Conservation (phyloP, 2,888 invertebrate genomes). For the Muschampia plurimacula region DNA sequence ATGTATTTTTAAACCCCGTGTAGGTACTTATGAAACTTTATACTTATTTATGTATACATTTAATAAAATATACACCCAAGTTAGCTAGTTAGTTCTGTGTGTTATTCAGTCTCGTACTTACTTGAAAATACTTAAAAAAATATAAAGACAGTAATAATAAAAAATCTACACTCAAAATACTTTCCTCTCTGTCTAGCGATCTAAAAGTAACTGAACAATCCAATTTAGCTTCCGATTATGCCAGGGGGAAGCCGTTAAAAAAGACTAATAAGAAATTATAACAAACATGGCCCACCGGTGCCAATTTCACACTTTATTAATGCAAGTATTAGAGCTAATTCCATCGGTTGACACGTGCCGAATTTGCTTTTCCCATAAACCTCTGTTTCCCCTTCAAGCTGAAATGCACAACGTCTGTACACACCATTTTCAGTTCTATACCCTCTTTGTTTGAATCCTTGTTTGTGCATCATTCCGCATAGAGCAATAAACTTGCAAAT, state of each 20-base stretch:
- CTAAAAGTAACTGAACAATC: conserved; percentile 50
- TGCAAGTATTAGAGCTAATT: conserved; percentile 84
- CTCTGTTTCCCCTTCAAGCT: conserved; percentile 58
- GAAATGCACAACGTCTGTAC: conserved; percentile 49
- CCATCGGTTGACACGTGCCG: conserved; percentile 82
- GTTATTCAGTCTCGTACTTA: too few relatives aligned
- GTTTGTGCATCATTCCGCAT: conserved; percentile 12
- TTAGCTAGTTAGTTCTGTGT: too few relatives aligned
- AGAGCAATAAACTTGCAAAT: conserved; percentile 9
- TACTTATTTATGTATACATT: too few relatives aligned
- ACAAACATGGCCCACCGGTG: conserved; percentile 75
- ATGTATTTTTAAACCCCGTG: too few relatives aligned
- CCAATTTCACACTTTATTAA: conserved; percentile 86
- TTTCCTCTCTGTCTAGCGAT: conserved; percentile 8
- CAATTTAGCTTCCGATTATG: conserved; percentile 51
- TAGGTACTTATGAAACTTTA: too few relatives aligned
- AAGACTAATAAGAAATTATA: conserved; percentile 81
- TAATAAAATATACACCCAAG: too few relatives aligned
- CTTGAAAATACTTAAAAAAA: not conserved
- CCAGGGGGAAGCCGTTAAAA: conserved; percentile 48
- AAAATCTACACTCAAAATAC: not conserved
- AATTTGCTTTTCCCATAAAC: conserved; percentile 83
- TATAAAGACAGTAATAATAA: not conserved
- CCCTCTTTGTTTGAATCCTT: conserved; percentile 38
- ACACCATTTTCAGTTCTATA: conserved; percentile 61